A percentile compares a stretch with the other conserved stretches of the same genome.
Conservation (phyloP, 2,113 vertebrate genomes). For the Oriolus oriolus region DNA sequence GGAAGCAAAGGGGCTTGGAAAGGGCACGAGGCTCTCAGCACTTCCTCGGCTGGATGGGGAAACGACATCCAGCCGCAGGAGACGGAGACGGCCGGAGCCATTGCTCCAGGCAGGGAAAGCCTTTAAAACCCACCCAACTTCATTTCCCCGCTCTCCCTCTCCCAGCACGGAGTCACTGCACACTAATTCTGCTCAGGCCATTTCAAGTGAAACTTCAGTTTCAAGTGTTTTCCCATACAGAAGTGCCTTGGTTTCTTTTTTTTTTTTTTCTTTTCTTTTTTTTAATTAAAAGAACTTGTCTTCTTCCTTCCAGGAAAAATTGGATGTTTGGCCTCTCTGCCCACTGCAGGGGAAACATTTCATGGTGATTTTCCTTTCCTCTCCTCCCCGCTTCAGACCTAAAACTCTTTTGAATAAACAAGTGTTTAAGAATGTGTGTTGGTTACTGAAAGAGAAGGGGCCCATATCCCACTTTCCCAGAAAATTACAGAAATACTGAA, state of each 20-base stretch:
- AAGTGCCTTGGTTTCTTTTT: neutral
- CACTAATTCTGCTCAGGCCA: neutral
- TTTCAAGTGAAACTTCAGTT: neutral
- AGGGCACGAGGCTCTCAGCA: neutral
- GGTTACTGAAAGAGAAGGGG: neutral
- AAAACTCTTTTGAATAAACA: neutral
- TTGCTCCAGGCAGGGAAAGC: rapidly evolving
- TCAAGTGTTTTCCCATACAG: neutral
- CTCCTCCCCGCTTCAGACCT: neutral
- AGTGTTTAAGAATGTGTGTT: neutral
- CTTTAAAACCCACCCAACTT: neutral
- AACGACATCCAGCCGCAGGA: neutral
- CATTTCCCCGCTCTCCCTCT: neutral
- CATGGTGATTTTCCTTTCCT: neutral
- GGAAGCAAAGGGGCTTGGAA: neutral
- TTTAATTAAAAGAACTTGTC: neutral
- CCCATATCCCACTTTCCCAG: neutral
- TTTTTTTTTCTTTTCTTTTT: neutral
- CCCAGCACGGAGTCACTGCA: neutral
- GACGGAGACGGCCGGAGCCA: rapidly evolving
- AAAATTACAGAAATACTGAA: neutral
- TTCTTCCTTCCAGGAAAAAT: conserved; percentile 11
- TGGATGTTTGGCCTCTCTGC: neutral
- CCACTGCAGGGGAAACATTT: neutral
- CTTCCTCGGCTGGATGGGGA: rapidly evolving